A percentile compares a stretch with the other conserved stretches of the same genome.
Evolutionary conservation across 2,888 invertebrate species (phyloP).

Genomic region (Cryptophagus acutangulus): DNA sequence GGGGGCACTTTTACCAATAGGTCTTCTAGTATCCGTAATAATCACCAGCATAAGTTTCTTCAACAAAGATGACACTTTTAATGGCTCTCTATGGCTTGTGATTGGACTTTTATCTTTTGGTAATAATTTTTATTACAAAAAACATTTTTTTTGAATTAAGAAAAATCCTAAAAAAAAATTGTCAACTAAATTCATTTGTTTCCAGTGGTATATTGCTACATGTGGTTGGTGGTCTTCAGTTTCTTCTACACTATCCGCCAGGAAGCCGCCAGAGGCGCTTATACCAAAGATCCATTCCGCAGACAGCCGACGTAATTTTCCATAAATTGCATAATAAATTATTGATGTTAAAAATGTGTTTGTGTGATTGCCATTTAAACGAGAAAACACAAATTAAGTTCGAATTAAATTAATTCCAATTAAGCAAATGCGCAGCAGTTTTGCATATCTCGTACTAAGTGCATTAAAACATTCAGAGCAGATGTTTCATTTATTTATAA

Average conservation of each 20-base stretch:
- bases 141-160: neutral
- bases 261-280: slow-evolving; percentile 68
- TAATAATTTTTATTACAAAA: slow-evolving; percentile 44
- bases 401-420: too few relatives aligned
- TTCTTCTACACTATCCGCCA: slow-evolving; percentile 68
- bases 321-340: too few relatives aligned
- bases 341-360: too few relatives aligned
- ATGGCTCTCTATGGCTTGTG: slow-evolving; percentile 58
- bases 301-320: slow-evolving; percentile 29
- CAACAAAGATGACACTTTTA: slow-evolving; percentile 54
- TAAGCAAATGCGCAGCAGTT: too few relatives aligned
- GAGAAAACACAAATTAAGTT: too few relatives aligned
- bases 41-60: slow-evolving; percentile 73
- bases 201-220: slow-evolving; percentile 71
- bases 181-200: slow-evolving; percentile 30
- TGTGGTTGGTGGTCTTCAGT: slow-evolving; percentile 81
- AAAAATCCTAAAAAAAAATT: neutral
- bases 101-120: slow-evolving; percentile 59
- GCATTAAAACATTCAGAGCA: too few relatives aligned
- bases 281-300: slow-evolving; percentile 67
- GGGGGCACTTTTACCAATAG: slow-evolving; percentile 73
- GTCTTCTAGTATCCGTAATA: slow-evolving; percentile 70
- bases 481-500: too few relatives aligned
- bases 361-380: too few relatives aligned
- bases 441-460: too few relatives aligned